Evolutionary conservation across 2,888 invertebrate genomes (phyloP).

Genomic region (Empis livida): DNA sequence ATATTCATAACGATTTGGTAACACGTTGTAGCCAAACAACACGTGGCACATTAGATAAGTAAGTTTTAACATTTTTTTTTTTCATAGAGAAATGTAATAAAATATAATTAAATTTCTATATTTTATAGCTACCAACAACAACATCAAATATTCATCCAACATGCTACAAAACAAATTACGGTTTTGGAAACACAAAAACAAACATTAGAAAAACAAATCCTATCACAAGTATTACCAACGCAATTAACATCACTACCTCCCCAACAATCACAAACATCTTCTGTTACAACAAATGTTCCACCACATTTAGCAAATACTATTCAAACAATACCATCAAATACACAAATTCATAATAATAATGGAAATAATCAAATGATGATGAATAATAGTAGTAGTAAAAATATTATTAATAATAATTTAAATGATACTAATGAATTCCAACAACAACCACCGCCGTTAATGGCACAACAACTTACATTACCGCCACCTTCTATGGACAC

Average conservation of each 20-base stretch:
- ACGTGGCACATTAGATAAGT: slow-evolving; percentile 70
- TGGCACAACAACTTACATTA: slow-evolving; percentile 8
- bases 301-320: neutral
- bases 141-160: slow-evolving; percentile 88
- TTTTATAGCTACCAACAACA: slow-evolving; percentile 69
- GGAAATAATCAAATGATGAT: slow-evolving; percentile 1
- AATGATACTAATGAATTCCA: neutral
- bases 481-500: neutral
- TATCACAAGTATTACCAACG: slow-evolving; percentile 32
- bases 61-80: slow-evolving; percentile 14
- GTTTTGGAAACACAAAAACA: slow-evolving; percentile 69
- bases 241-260: slow-evolving; percentile 25
- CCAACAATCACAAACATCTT: slow-evolving; percentile 21
- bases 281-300: neutral
- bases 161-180: slow-evolving; percentile 80
- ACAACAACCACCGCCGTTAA: neutral
- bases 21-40: slow-evolving; percentile 65
- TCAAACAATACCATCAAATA: slow-evolving; percentile 1
- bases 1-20: slow-evolving; percentile 65
- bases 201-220: slow-evolving; percentile 36
- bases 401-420: neutral
- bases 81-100: neutral
- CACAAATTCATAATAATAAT: slow-evolving; percentile 23
- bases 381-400: slow-evolving; percentile 4
- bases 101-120: neutral